phyloP scores from a whole-genome alignment of 2,797 vertebrate genomes.

The Macroramphosus scolopax region DNA sequence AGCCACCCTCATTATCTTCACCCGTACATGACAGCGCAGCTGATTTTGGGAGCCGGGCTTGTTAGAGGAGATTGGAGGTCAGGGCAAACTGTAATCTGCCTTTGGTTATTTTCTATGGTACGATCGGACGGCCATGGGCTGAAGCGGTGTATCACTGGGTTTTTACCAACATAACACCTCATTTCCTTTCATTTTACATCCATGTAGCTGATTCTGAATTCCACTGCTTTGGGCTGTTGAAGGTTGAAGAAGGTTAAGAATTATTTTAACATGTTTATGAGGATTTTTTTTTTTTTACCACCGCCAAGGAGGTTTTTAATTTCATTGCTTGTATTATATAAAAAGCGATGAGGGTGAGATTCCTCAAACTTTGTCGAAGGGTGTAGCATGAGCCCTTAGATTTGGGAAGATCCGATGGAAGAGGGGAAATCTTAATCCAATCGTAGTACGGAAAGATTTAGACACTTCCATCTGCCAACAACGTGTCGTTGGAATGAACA shows the following conservation, averaged over 20 bases:
- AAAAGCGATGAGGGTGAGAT: too few relatives aligned
- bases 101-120: conserved; percentile 71
- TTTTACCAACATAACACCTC: conserved; percentile 68
- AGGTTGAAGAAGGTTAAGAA: conserved; percentile 17
- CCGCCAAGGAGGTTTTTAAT: too few relatives aligned
- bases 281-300: conserved; percentile 13
- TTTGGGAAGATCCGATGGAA: too few relatives aligned
- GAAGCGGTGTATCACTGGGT: conserved; percentile 55
- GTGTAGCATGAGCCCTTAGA: too few relatives aligned
- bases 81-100: conserved; percentile 73
- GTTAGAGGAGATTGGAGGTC: conserved; percentile 80
- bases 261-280: conserved; percentile 22
- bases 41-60: conserved; percentile 84
- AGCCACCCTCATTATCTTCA: conserved; percentile 92
- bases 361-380: too few relatives aligned
- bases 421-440: too few relatives aligned
- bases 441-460: too few relatives aligned
- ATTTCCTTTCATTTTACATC: conserved; percentile 62
- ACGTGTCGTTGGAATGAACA: too few relatives aligned
- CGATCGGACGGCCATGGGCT: conserved; percentile 54
- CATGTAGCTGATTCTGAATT: conserved; percentile 58
- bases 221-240: conserved; percentile 27
- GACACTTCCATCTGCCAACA: too few relatives aligned
- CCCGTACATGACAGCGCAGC: conserved; percentile 89
- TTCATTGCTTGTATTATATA: too few relatives aligned